Evolutionary conservation across 2,113 vertebrate genomes (phyloP), one percentile per base, ranked within the genome.

Genomic region (Fulmarus glacialis): DNA sequence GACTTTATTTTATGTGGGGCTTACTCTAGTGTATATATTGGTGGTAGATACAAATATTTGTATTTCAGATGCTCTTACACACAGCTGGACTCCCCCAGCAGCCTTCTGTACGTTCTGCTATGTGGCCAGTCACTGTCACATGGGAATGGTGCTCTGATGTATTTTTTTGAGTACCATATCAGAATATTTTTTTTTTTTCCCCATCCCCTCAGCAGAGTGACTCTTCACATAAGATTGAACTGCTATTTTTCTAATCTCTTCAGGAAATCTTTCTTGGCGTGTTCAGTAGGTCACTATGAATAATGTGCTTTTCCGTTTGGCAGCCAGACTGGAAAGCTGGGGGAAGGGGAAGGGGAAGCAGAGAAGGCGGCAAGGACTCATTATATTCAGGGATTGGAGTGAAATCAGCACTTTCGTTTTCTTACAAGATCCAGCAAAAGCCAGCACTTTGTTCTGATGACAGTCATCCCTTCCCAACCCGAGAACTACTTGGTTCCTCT

Each of bases 241-340:
- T 42, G 66, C 53, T 89, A 1, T 47, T 91, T 75, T 91, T 47
- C 73, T 95, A 72, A 95, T 94, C 89, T 91, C 40, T 40, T 75
- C 24, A 15, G 50, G 68, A 71, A 68, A 87, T 84, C 86, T 87
- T 75, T 92, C 89, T 29, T 79, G 90, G 60, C 6, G 0, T 5
- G 10, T 79, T 95, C 52, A 29, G 29, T 47, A 70, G 94, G 91
- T 91, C 70, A 75, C 48, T 40, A 0, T 85, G 95, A 93, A 74
- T 93, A 92, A 96, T 83, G 90, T 72, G 73, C 58, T 93, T 85
- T 94, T 87, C 92, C 4, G 0, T 89, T 90, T 88, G 90, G 82
- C 93, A 86, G 82, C 60, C 52, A 32, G 53, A 5, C 52, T 36
- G 89, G 81, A 67, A 67, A 85, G 66, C 84, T 91, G 90, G 73